These are phyloP conservation scores for Vanessa cardui DNA, from an alignment of 2,888 invertebrate genomes.

Conservation along the genomic window DNA sequence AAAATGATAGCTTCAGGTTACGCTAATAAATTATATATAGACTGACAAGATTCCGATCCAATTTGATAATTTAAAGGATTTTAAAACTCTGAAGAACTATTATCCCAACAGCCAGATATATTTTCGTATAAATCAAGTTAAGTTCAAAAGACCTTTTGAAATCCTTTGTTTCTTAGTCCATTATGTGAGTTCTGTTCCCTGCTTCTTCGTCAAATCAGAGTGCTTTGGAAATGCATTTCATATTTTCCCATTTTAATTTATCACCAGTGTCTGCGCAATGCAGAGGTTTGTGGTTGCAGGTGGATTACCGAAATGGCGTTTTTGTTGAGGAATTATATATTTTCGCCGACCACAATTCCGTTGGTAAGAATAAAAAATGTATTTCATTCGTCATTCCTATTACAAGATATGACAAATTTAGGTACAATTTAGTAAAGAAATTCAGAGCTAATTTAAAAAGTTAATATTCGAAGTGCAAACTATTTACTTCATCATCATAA, in stretches of 20 bases:
- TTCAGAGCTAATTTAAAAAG: too few species aligned
- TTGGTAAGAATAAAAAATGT: slow-evolving; percentile 30
- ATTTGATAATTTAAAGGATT: too few species aligned
- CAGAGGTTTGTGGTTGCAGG: slow-evolving; percentile 37
- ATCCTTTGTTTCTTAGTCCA: slow-evolving; percentile 4
- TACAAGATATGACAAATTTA: neutral
- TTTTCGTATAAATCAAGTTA: too few species aligned
- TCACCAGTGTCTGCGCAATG: slow-evolving; percentile 34
- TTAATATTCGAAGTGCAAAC: too few species aligned
- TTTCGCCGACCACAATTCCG: slow-evolving; percentile 31
- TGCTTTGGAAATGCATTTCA: slow-evolving; percentile 18
- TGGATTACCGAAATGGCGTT: slow-evolving; percentile 34
- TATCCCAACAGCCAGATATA: too few species aligned
- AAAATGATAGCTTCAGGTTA: too few species aligned
- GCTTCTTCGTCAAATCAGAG: slow-evolving; percentile 6
- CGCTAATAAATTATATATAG: too few species aligned
- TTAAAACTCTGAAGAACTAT: too few species aligned
- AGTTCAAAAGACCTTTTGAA: neutral
- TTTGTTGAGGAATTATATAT: slow-evolving; percentile 37
- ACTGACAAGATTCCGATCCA: too few species aligned
- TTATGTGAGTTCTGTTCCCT: neutral
- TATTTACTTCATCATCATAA: too few species aligned
- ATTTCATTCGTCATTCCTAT: neutral
- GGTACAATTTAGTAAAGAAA: too few species aligned
- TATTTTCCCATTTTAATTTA: slow-evolving; percentile 35